Conservation (phyloP, 2,113 vertebrate species). For the Circaetus gallicus region DNA sequence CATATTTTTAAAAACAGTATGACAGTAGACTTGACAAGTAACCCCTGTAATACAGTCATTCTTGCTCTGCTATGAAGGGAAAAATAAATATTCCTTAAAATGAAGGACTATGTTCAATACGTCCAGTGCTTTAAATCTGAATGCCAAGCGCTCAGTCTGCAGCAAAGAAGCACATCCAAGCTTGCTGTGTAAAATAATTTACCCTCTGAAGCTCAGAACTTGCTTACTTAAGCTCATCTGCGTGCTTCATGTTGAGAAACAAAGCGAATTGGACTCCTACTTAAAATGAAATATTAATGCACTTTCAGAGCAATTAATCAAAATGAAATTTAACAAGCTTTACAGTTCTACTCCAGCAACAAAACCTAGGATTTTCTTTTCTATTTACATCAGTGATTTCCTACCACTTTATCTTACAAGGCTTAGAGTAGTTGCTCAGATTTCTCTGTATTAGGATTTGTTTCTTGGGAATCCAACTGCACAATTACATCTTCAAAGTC, state of each 20-base stretch:
- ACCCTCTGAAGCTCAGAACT: not conserved
- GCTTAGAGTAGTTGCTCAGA: not conserved
- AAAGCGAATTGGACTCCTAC: not conserved
- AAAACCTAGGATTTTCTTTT: not conserved
- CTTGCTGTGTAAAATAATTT: not conserved
- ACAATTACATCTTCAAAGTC: not conserved
- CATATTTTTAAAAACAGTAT: not conserved
- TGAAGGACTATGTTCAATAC: not conserved
- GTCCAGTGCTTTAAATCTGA: not conserved
- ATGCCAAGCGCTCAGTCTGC: not conserved
- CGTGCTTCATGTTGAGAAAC: not conserved
- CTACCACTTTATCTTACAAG: not conserved
- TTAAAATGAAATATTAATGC: slow-evolving; percentile 19
- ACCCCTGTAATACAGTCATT: not conserved
- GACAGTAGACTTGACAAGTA: not conserved
- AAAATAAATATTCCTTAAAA: not conserved
- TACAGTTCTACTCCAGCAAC: not conserved
- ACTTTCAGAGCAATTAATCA: slow-evolving; percentile 1
- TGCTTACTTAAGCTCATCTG: slow-evolving; percentile 1
- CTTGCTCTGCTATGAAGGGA: not conserved
- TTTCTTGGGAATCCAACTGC: not conserved
- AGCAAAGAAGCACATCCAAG: not conserved
- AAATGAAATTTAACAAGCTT: slow-evolving; percentile 12
- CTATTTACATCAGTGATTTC: not conserved
- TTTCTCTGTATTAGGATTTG: not conserved